Conservation (phyloP, 2,113 vertebrate species). For the Pan troglodytes region NHGRI_mPanTro3-v2.1_pri NC_072410.2:62836501-62837000, state of each 20-base stretch:
- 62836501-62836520: neutral
- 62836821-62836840: slow-evolving; percentile 67
- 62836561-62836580: neutral
- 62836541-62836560: neutral
- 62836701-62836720: neutral
- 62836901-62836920: slow-evolving; percentile 73
- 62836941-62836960: slow-evolving; percentile 79
- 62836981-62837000: slow-evolving; percentile 78
- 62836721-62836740: neutral
- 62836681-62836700: neutral
- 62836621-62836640: neutral
- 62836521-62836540: neutral
- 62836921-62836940: slow-evolving; percentile 70
- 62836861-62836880: slow-evolving; percentile 64
- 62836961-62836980: slow-evolving; percentile 62
- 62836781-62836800: slow-evolving; percentile 36
- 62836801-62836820: neutral
- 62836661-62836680: neutral
- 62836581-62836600: neutral
- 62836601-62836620: neutral
- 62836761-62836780: slow-evolving; percentile 58
- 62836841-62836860: slow-evolving; percentile 76
- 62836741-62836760: neutral
- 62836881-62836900: slow-evolving; percentile 77
- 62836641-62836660: neutral